Base-by-base conservation (phyloP, 2,888 invertebrate genomes). In the Stomorhina lunata region DNA sequence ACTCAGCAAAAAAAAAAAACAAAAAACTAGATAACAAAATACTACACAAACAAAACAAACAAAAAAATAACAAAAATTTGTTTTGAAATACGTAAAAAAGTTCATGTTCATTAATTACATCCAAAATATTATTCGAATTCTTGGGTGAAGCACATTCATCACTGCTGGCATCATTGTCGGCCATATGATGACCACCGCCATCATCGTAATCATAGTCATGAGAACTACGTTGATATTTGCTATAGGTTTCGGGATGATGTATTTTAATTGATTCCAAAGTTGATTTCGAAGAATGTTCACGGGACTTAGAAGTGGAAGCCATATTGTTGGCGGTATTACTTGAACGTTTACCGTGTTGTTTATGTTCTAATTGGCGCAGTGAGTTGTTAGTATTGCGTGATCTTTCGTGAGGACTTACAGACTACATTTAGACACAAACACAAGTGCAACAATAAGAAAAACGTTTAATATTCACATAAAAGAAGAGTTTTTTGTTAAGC, bases 321-420 rank as follows among this genome's bases (percentile, higher is more conserved):
- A 76, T 50, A 48, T 80, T 65, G 12, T 69, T 53, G 66, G 59
- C 43, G 66, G 22, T 71, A 61, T 66, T 76, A 55, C 45, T 81
- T n/a, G 71, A 75, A 55, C 82, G 75, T 61, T 79, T 82, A 55
- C 50, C 43, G 37, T 94, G 93, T 88, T 94, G 94, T 79, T 85
- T 91, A 87, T 94, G 93, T 87, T 94, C 94, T 84, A 94, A 89
- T 87, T 94, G 94, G 80, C 93, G 87, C 72, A 89, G 85, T 55
- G 88, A 86, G 84, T 85, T 87, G 82, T 86, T 86, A 85, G 87
- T 76, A 80, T 77, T 87, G 82, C 86, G 89, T 80, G 86, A 85
- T 75, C 90, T 89, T 85, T 90, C 90, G 82, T 91, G 90, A 37
- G 82, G 82, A 84, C 88, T 88, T 84, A 89, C 59, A 37, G 86